Conservation (phyloP, 2,113 vertebrate genomes). For the Ictalurus punctatus region DNA sequence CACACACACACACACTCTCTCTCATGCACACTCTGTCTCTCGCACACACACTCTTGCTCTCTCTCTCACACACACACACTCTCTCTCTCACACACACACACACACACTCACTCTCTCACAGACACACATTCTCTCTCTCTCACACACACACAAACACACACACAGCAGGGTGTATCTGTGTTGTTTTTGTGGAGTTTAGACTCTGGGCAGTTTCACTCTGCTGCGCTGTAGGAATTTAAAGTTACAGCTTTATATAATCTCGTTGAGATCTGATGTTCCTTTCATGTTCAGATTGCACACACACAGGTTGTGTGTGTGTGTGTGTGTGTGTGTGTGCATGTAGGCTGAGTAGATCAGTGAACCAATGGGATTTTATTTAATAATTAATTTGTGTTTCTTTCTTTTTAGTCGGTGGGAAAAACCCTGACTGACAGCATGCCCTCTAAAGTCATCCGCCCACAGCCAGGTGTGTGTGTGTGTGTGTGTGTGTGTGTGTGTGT, state of each 20-base stretch:
- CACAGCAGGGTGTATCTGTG: neutral
- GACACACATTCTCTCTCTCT: too few relatives aligned
- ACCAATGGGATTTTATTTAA: neutral
- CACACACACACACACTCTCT: too few relatives aligned
- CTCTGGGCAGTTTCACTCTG: neutral
- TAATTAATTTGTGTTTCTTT: constrained; percentile 7
- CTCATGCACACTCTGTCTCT: too few relatives aligned
- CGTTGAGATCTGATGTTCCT: neutral
- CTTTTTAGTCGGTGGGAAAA: constrained; percentile 64
- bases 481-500: neutral
- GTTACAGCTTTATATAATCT: neutral
- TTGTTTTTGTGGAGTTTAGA: too few relatives aligned
- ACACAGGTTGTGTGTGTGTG: neutral
- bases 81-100: too few relatives aligned
- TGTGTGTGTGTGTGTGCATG: neutral
- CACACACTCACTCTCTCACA: too few relatives aligned
- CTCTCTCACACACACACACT: too few relatives aligned
- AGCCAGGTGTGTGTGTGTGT: constrained; percentile 63
- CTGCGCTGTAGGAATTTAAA: neutral
- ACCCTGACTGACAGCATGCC: constrained; percentile 57
- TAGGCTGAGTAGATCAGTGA: neutral
- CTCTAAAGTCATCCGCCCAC: constrained; percentile 71
- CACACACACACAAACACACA: too few relatives aligned
- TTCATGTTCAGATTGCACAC: neutral
- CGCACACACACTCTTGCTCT: too few relatives aligned